Evolutionary conservation across 2,888 invertebrate genomes (phyloP), one percentile per base, ranked within the genome.

Genomic region (Drosophila koepferae): DNA sequence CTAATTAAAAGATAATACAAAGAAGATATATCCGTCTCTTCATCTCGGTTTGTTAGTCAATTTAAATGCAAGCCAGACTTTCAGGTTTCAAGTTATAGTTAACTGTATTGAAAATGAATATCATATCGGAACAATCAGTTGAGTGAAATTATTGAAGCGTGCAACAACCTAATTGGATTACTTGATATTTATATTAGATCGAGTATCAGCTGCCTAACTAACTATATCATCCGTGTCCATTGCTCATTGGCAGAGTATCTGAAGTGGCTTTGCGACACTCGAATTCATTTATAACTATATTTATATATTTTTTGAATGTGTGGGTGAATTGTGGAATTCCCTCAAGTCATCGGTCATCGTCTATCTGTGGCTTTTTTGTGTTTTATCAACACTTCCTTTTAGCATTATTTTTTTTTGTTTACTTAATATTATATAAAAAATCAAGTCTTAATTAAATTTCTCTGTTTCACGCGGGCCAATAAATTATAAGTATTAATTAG

Each of bases 311-410:
- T 18, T 10, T 12, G 6, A 12, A 2, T 51, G 34, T 36, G 51
- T 20, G 51, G 51, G 51, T 7, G 49, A 51, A 2, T 12, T 18
- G 12, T 12, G 51, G 51, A 2, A 36, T 18, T 36, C 34, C 51
- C 49, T 18, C 51, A 6, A 34, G 18, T 20, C 34, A 34, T 51
- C 34, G 34, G 49, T 51, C 51, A 51, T 51, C 34, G 51, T 18
- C 49, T 49, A 34, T 36, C 18, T 5, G 8, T 3, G 34, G 7
- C 51, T 34, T 20, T 51, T 14, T 20, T 20, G 18, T 36, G 34
- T 34, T 51, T 36, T 51, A n/a, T 51, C 34, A 14, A 7, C 34
- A 8, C 51, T 51, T 34, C 34, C 34, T 34, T 51, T 51, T 18
- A 2, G 2, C 34, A 14, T 18, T 34, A 34, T 7, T 18, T 34